Base-by-base conservation (phyloP, 1,140 invertebrate species). In the Heliconius nattereri region DNA sequence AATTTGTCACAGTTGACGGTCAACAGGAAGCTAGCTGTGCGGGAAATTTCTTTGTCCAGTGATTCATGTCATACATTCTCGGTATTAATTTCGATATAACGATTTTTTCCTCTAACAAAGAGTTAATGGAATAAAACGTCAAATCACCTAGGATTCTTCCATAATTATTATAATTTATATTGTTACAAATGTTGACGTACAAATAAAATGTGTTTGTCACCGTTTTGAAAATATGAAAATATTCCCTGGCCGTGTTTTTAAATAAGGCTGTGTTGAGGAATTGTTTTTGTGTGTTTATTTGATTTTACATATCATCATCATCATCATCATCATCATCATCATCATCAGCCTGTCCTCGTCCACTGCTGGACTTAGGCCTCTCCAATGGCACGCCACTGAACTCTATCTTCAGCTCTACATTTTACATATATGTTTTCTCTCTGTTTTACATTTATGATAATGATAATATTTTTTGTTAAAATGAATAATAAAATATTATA, bases 81-180 rank as follows among this genome's bases (percentile, higher is more conserved):
- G 49, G 73, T 79, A 79, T 57, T 71, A 72, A 45, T 75, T 79
- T 79, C 23, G 71, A 49, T 72, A 45, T 45, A 16, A 66, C 35
- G 6, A 71, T 16, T 73, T 76, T 79, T 80, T 74, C 74, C 74
- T 76, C 45, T 45, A 66, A 73, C 72, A 66, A 76, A 71, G 0
- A 35, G n/a, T 79, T 54, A 71, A 75, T 79, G 78, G 78, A 79
- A 79, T 79, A 66, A 19, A 75, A 79, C 73, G 37, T 40, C 78
- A 75, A 60, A 57, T 57, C n/a, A 23, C 49, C 7, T 66, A 11
- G 60, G 60, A 66, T 66, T 66, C 60, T 66, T 66, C 60, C 60
- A 29, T 66, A 66, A 29, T 29, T 29, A 29, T 29, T 29, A 29
- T 29, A 35, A 66, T 66, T 66, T 26, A 66, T 29, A 66, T 29